Evolutionary conservation across 64 coral and sea anemone species (phyloP).

Genomic region (Acropora tenuis): DNA sequence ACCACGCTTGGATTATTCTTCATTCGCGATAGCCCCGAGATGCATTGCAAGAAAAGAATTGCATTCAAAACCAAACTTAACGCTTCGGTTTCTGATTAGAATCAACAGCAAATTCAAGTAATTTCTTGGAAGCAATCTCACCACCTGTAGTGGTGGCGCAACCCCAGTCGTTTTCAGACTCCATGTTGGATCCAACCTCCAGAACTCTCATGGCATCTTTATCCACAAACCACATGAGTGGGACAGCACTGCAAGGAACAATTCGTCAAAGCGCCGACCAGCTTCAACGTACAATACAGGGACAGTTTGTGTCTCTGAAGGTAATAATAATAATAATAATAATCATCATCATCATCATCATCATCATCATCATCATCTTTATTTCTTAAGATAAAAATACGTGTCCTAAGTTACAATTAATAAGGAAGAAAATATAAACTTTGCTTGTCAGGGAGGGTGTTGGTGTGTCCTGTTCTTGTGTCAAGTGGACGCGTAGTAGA

Average conservation of each 20-base stretch:
- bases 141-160: constrained; percentile 50
- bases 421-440: too few species aligned
- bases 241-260: constrained; percentile 37
- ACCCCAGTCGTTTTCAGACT: constrained; percentile 70
- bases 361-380: not conserved
- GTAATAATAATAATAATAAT: constrained; percentile 1
- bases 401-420: too few species aligned
- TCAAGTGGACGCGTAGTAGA: too few species aligned
- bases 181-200: constrained; percentile 74
- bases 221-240: constrained; percentile 81
- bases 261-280: constrained; percentile 45
- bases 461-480: too few species aligned
- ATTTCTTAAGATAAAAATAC: too few species aligned
- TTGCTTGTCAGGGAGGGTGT: too few species aligned
- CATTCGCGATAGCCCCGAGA: too few species aligned
- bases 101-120: not conserved
- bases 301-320: constrained; percentile 84
- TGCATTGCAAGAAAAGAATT: too few species aligned
- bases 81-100: too few species aligned
- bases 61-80: too few species aligned
- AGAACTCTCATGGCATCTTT: constrained; percentile 46
- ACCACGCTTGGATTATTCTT: too few species aligned
- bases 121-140: constrained; percentile 19
- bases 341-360: not conserved
- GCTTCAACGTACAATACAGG: constrained; percentile 63